Evolutionary conservation across 2,888 invertebrate genomes (phyloP).

Genomic region (Lithophane leautieri): DNA sequence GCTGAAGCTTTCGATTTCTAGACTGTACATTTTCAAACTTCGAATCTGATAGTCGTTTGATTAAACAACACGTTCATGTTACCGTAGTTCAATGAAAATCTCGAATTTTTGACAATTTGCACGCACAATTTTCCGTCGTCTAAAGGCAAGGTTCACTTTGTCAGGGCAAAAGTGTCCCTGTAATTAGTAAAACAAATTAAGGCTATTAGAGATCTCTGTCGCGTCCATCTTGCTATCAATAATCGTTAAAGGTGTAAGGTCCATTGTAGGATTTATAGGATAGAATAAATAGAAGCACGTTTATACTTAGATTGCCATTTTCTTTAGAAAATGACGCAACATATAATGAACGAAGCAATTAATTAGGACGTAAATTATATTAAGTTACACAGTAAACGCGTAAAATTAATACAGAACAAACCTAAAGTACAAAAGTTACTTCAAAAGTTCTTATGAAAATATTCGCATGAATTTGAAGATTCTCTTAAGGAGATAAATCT

Average conservation of each 20-base stretch:
- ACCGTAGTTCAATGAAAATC: slow-evolving; percentile 24
- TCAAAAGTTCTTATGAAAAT: slow-evolving; percentile 14
- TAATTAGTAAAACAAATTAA: slow-evolving; percentile 79
- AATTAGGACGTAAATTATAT: slow-evolving; percentile 26
- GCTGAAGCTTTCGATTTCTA: slow-evolving; percentile 28
- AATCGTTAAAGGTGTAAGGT: slow-evolving; percentile 49
- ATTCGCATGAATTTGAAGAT: slow-evolving; percentile 16
- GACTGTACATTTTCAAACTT: slow-evolving; percentile 20
- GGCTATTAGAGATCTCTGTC: slow-evolving; percentile 69
- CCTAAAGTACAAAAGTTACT: slow-evolving; percentile 10
- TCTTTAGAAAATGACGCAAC: slow-evolving; percentile 4
- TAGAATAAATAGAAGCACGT: not conserved
- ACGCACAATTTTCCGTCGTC: slow-evolving; percentile 61
- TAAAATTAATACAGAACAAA: slow-evolving; percentile 12
- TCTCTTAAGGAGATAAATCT: not conserved
- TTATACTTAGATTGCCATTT: not conserved
- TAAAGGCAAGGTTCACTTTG: slow-evolving; percentile 52
- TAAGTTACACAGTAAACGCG: slow-evolving; percentile 25
- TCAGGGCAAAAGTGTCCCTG: slow-evolving; percentile 65
- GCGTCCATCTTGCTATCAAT: slow-evolving; percentile 56
- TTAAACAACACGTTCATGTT: slow-evolving; percentile 15
- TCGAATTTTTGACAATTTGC: slow-evolving; percentile 30
- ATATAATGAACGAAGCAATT: slow-evolving; percentile 29
- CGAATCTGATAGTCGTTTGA: slow-evolving; percentile 16
- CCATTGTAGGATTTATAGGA: slow-evolving; percentile 16